A percentile compares a stretch with the other conserved stretches of the same genome.
phyloP scores from a whole-genome alignment of 2,797 vertebrate genomes.

The Glossophaga mutica region DNA sequence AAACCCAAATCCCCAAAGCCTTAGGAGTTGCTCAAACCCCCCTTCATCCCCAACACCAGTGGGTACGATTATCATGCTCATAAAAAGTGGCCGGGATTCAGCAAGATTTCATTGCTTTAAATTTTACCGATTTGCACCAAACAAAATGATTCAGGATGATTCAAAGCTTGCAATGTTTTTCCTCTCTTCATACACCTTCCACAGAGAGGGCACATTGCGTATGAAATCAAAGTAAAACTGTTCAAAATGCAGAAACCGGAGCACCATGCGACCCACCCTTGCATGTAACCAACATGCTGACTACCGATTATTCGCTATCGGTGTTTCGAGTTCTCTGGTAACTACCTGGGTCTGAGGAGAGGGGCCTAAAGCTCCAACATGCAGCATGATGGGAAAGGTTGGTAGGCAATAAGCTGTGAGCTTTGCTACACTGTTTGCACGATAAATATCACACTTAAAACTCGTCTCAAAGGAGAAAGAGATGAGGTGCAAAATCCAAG shows the following conservation, averaged over 20 bases:
- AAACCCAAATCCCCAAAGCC: neutral
- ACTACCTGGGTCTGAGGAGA: neutral
- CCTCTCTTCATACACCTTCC: neutral
- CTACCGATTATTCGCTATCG: too few relatives aligned
- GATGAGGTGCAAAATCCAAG: neutral
- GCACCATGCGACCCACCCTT: neutral
- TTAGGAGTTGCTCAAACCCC: neutral
- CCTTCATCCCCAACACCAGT: neutral
- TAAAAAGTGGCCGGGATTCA: neutral
- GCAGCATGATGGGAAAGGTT: neutral
- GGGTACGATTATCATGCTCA: too few relatives aligned
- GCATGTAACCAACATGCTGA: fast-evolving
- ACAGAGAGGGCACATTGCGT: neutral
- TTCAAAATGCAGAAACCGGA: neutral
- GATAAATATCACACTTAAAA: neutral
- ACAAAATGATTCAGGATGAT: neutral
- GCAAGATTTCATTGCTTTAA: neutral
- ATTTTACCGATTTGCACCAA: neutral
- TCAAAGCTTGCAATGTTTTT: neutral
- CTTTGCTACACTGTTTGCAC: neutral
- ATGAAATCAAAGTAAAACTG: neutral
- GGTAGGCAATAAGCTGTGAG: neutral
- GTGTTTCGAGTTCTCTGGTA: neutral
- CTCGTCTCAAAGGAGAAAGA: neutral
- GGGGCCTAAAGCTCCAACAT: neutral